phyloP scores from a whole-genome alignment of 1,140 invertebrate genomes.

The Eufriesea mexicana region DNA sequence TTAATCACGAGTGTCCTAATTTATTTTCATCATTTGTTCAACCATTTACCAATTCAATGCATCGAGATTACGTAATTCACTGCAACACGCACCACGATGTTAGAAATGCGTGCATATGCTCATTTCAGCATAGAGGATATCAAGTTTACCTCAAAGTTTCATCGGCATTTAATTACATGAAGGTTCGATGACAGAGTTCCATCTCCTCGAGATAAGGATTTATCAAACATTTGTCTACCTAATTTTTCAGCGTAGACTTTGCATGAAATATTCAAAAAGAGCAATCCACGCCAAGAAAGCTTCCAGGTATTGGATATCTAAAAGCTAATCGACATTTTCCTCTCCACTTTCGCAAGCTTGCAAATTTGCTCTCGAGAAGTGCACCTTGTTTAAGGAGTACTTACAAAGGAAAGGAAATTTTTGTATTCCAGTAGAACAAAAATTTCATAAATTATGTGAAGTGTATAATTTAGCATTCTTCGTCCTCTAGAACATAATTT shows the following conservation, averaged over 20 bases:
- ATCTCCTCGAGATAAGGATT: neutral
- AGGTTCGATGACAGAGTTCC: conserved; percentile 1
- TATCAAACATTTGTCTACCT: neutral
- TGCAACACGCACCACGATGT: neutral
- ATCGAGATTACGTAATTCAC: neutral
- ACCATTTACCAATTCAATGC: too few relatives aligned
- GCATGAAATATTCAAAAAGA: neutral
- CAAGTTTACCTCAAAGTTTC: conserved; percentile 13
- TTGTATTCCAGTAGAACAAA: neutral
- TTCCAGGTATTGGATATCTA: neutral
- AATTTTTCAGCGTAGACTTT: neutral
- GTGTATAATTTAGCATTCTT: too few relatives aligned
- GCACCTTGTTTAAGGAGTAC: neutral
- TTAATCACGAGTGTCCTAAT: too few relatives aligned
- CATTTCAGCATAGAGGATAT: neutral
- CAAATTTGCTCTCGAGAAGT: neutral
- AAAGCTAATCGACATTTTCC: neutral
- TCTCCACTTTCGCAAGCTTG: neutral
- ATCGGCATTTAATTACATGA: neutral
- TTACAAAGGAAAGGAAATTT: too few relatives aligned
- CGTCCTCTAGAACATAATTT: too few relatives aligned
- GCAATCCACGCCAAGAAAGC: neutral
- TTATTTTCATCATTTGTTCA: too few relatives aligned
- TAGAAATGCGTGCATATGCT: too few relatives aligned
- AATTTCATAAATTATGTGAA: neutral